Evolutionary conservation across 1,140 invertebrate genomes (phyloP), one percentile per base, ranked within the genome.

Genomic region (Drosophila pachea): DNA sequence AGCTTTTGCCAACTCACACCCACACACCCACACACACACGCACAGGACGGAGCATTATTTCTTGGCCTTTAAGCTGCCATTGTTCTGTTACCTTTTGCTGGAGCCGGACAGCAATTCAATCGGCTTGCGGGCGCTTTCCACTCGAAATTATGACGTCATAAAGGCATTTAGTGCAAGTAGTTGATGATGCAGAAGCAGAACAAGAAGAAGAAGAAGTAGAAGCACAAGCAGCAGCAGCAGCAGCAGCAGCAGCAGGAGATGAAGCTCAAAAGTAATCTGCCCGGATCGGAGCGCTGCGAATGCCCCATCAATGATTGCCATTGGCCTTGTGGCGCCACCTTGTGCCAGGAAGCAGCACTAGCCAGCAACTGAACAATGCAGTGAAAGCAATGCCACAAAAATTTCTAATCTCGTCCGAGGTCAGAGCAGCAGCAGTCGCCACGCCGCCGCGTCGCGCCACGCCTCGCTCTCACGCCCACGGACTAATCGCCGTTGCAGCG

Each of bases 401-500:
- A 84, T 75, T 71, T 74, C 79, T 86, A 86, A 83, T 83, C 79
- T 84, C 73, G 54, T 79, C 54, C 59, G 32, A 50, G 55, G 55
- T 64, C 61, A 36, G 35, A 40, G 22, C 53, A 65, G 62, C n/a
- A 65, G 62, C 61, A 50, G 35, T 22, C 43, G 61, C 56, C 32
- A 52, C 49, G n/a, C n/a, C n/a, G n/a, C 35, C 50, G 12, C 7
- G 3, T 4, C 4, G 33, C 9, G 36, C 8, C 38, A 14, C 1
- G 9, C 9, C 36, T 22, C 29, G 16, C 2, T 12, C 14, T 22
- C 22, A 22, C 38, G 11, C 64, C 48, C 62, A 42, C 63, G 59
- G 33, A 74, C 78, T 83, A 83, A 83, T 83, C 79, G 76, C 69
- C 74, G 56, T 74, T 86, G 81, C 81, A 76, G 70, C 73, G 81